Percentiles rank a stretch among this genome's conserved stretches.
phyloP scores from a whole-genome alignment of 2,113 vertebrate genomes.

The Myotis yumanensis region DNA sequence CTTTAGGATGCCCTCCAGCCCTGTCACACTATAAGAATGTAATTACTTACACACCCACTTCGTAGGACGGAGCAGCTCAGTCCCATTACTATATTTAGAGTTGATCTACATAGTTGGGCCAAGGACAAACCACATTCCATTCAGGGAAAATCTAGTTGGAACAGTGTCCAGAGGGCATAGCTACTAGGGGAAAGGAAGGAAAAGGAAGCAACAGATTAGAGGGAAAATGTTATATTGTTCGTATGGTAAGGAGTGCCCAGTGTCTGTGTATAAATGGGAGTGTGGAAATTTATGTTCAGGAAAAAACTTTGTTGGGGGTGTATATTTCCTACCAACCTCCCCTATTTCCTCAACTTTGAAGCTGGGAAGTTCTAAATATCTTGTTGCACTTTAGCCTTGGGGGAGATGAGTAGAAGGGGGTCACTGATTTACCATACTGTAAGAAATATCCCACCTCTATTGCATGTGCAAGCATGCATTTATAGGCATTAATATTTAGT shows the following conservation, averaged over 20 bases:
- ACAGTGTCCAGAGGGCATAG: background rate
- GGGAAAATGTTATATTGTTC: background rate
- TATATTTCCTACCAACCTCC: background rate
- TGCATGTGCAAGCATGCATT: background rate
- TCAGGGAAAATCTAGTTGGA: background rate
- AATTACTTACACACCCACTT: background rate
- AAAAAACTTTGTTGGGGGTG: background rate
- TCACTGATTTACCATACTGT: background rate
- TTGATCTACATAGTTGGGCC: background rate
- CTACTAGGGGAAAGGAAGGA: background rate
- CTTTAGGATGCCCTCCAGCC: background rate
- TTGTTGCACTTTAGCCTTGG: background rate
- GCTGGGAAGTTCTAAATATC: background rate
- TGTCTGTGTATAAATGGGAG: background rate
- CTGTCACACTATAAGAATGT: background rate
- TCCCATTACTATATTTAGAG: background rate
- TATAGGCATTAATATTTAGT: background rate
- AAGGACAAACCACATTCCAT: background rate
- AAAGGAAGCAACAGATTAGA: background rate
- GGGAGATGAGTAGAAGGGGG: background rate
- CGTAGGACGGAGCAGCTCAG: background rate
- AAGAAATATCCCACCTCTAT: background rate
- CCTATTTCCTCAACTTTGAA: background rate
- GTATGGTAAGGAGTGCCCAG: background rate
- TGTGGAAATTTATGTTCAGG: background rate